Percentiles rank a stretch among this genome's conserved stretches.
Evolutionary conservation across 2,113 vertebrate genomes (phyloP).

Genomic region (Numida meleagris): DNA sequence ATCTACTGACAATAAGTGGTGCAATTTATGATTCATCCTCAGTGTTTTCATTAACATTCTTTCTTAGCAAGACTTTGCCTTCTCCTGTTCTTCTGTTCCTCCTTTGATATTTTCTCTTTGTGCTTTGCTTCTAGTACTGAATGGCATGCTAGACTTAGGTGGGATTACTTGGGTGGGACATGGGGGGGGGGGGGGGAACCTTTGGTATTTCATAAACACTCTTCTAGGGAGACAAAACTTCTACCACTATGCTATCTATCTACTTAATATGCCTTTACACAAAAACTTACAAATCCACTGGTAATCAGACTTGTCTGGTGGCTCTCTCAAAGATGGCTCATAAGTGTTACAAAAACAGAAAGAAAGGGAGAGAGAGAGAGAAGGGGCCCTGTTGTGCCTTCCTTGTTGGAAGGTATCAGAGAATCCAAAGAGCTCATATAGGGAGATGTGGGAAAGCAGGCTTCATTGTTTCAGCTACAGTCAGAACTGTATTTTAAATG

Average conservation of each 20-base stretch:
- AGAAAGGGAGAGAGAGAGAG: neutral
- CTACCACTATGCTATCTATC: neutral
- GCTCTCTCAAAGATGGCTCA: neutral
- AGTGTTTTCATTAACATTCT: neutral
- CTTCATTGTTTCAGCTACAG: neutral
- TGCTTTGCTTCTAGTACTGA: neutral
- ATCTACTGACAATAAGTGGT: neutral
- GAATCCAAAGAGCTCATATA: neutral
- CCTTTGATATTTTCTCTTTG: neutral
- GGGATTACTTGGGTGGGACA: neutral
- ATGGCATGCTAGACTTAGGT: neutral
- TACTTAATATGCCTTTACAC: neutral
- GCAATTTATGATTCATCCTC: neutral
- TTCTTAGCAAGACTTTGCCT: neutral
- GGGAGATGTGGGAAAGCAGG: neutral
- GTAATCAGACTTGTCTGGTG: neutral
- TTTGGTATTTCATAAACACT: no score
- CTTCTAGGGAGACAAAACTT: neutral
- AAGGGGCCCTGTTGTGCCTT: neutral
- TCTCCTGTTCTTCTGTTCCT: neutral
- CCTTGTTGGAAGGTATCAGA: neutral
- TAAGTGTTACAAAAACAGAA: neutral
- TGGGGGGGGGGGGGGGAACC: no score
- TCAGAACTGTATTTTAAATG: neutral
- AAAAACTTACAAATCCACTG: neutral